Base-by-base conservation (phyloP, 1,140 invertebrate genomes). In the Cylas formicarius region DNA sequence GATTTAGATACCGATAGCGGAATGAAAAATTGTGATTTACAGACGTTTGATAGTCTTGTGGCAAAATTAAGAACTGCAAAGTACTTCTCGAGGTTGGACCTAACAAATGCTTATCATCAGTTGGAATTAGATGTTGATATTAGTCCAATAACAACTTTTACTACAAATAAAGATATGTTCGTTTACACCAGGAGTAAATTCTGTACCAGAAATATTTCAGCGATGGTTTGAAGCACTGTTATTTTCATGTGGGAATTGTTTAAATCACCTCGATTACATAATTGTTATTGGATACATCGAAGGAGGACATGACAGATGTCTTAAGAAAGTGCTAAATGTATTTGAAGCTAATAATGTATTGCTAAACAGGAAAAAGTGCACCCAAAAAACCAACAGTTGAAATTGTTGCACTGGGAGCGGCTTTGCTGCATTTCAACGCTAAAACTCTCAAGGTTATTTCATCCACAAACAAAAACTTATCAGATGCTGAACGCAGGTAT, bases 61-160 rank as follows among this genome's bases (percentile, higher is more conserved):
- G 34, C 52, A 3, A 55, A 41, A 32, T 20, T 36, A 10, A 9
- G 22, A 28, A 35, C 36, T 31, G 38, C 45, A 11, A 52, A 21
- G 31, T 27, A 36, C 13, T 50, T 55, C 32, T 53, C 50, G 10
- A n/a, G 32, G 26, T 7, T 50, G 6, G 41, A 55, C 29, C 23
- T 53, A 8, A 31, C 23, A 11, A 13, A 45, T 6, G 45, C 35
- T 13, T 50, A 42, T 20, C 46, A 53, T 24, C 50, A 50, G 35
- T 13, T 53, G 28, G 27, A 36, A 36, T 26, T 55, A n/a, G 23
- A 43, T 21, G 36, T 28, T 23, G 41, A 63, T 14, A 55, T 50
- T 18, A 35, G 60, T 11, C 35, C 57, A 26, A 63, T 67, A 26
- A 68, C 66, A n/a, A 62, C 63, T 19, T 66, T 67, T 50, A 56